Percentiles rank a stretch among this genome's conserved stretches.
Conservation (phyloP, 2,797 vertebrate genomes). For the Echeneis naucrates region DNA sequence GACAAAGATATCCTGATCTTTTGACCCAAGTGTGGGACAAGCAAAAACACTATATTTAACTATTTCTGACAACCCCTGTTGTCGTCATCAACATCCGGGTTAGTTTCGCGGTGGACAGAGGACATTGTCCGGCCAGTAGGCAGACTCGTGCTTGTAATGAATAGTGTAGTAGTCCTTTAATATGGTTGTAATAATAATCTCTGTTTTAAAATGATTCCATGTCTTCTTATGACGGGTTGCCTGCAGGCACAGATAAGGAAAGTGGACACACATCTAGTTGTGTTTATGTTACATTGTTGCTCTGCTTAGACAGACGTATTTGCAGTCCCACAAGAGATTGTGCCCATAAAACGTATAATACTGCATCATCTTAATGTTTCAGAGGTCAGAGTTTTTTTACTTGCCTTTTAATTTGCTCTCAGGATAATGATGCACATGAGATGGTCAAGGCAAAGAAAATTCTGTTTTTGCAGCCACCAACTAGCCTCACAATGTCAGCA, state of each 20-base stretch:
- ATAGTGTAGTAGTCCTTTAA: not conserved
- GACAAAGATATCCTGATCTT: too few relatives aligned
- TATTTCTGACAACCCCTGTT: not conserved
- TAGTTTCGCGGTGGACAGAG: not conserved
- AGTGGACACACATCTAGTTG: not conserved
- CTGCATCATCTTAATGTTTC: not conserved
- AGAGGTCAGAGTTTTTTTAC: not conserved
- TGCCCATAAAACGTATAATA: not conserved
- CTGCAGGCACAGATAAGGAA: not conserved
- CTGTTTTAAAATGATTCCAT: not conserved
- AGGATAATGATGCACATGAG: slow-evolving; percentile 6
- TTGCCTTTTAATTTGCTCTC: slow-evolving; percentile 15
- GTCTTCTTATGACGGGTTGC: not conserved
- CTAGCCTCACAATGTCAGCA: not conserved
- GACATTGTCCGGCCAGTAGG: not conserved
- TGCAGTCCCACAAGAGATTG: not conserved
- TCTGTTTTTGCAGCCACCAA: too few relatives aligned
- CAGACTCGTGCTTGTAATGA: not conserved
- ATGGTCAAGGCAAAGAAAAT: not conserved
- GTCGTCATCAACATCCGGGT: not conserved
- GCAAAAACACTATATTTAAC: not conserved
- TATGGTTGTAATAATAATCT: not conserved
- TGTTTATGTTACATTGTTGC: not conserved
- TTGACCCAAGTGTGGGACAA: too few relatives aligned
- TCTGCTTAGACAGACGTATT: not conserved